These are phyloP conservation scores for Drosophila recens DNA, from an alignment of 2,888 invertebrate genomes.

Conservation along the genomic window DNA sequence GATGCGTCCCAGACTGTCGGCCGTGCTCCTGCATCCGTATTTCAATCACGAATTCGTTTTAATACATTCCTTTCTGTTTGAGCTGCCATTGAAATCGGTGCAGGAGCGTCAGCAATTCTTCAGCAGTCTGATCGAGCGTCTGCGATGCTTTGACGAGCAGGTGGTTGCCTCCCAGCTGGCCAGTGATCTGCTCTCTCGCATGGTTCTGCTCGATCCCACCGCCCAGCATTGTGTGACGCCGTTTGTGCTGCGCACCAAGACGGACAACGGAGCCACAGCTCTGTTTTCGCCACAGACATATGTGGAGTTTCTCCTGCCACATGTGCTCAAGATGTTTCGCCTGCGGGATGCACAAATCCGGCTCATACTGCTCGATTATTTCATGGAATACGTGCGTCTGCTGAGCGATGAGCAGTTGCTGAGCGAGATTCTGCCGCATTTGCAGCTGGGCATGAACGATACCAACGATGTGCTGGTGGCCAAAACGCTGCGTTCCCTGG, in stretches of 20 bases:
- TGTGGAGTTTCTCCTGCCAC: slow-evolving; percentile 91
- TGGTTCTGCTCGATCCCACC: slow-evolving; percentile 93
- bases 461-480: slow-evolving; percentile 93
- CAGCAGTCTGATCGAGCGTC: slow-evolving; percentile 88
- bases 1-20: slow-evolving; percentile 89
- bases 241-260: slow-evolving; percentile 86
- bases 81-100: slow-evolving; percentile 92
- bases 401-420: slow-evolving; percentile 92
- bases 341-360: slow-evolving; percentile 94
- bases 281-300: slow-evolving; percentile 90
- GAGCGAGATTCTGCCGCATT: slow-evolving; percentile 92
- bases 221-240: slow-evolving; percentile 87
- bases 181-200: slow-evolving; percentile 91
- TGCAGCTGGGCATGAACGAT: slow-evolving; percentile 94
- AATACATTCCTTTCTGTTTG: slow-evolving; percentile 93
- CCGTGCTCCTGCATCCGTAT: slow-evolving; percentile 90
- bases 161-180: slow-evolving; percentile 93
- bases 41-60: slow-evolving; percentile 94
- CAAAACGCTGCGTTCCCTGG: slow-evolving; percentile 92
- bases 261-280: slow-evolving; percentile 86
- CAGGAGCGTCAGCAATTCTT: slow-evolving; percentile 93
- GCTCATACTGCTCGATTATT: slow-evolving; percentile 91
- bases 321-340: slow-evolving; percentile 92
- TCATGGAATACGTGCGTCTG: slow-evolving; percentile 90
- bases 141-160: slow-evolving; percentile 91